Conservation (phyloP, 2,888 invertebrate genomes). For the Lasioglossum lativentre region DNA sequence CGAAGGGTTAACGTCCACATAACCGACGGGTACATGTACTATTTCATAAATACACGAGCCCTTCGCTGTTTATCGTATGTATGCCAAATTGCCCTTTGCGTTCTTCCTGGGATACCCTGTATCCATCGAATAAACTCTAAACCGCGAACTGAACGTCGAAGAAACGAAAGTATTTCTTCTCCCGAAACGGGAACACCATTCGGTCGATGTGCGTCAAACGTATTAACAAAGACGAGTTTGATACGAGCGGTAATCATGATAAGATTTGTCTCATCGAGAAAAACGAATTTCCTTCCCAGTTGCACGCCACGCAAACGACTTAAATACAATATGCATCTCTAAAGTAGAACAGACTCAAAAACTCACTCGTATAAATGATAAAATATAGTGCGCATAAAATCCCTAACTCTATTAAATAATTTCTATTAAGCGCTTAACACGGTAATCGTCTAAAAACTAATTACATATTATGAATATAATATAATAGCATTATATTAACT, state of each 20-base stretch:
- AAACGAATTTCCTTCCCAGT: slow-evolving; percentile 43
- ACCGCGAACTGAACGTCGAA: slow-evolving; percentile 4
- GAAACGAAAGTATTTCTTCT: background rate
- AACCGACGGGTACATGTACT: slow-evolving; percentile 11
- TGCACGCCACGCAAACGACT: slow-evolving; percentile 43
- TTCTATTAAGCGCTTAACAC: slow-evolving; percentile 73
- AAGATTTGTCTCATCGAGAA: slow-evolving; percentile 1
- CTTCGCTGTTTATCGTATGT: slow-evolving; percentile 20
- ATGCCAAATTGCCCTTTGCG: slow-evolving; percentile 42
- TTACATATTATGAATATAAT: slow-evolving; percentile 60
- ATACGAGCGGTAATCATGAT: background rate
- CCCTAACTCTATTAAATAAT: slow-evolving; percentile 69
- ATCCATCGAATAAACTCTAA: slow-evolving; percentile 46
- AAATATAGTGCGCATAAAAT: slow-evolving; percentile 68
- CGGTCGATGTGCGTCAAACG: background rate
- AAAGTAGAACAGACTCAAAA: slow-evolving; percentile 58
- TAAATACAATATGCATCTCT: slow-evolving; percentile 46
- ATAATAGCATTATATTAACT: slow-evolving; percentile 61
- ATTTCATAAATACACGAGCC: slow-evolving; percentile 9
- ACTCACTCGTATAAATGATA: slow-evolving; percentile 64
- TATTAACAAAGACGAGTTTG: slow-evolving; percentile 11
- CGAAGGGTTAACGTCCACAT: slow-evolving; percentile 20
- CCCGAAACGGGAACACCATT: background rate
- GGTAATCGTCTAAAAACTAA: slow-evolving; percentile 61
- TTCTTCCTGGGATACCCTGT: slow-evolving; percentile 62